Percentiles rank a stretch among this genome's conserved stretches.
phyloP scores from a whole-genome alignment of 2,888 invertebrate genomes.

The Baronia brevicornis region DNA sequence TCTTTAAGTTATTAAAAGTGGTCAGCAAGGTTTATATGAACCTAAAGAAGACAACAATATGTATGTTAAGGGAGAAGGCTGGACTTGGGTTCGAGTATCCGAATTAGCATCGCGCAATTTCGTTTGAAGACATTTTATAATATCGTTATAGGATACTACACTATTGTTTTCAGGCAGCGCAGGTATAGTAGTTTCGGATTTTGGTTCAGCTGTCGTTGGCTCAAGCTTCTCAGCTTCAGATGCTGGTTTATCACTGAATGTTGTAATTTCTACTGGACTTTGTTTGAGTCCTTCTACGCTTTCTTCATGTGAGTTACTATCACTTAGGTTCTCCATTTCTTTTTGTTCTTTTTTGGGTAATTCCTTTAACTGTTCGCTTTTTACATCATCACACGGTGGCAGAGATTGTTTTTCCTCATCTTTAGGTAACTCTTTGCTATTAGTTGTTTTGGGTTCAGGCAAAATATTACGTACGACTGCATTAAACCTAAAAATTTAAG shows the following conservation, averaged over 20 bases:
- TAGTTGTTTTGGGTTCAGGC: constrained; percentile 26
- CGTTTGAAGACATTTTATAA: constrained; percentile 51
- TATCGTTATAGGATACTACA: constrained; percentile 39
- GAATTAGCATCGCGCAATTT: constrained; percentile 30
- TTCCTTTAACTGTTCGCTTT: constrained; percentile 38
- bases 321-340: constrained; percentile 10
- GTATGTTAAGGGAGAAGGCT: constrained; percentile 50
- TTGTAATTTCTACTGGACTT: constrained; percentile 2
- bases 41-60: constrained; percentile 44
- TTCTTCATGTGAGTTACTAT: constrained; percentile 9
- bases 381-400: constrained; percentile 35
- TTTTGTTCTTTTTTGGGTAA: constrained; percentile 20
- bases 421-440: constrained; percentile 12
- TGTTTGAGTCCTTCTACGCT: constrained; percentile 12
- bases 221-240: constrained; percentile 13
- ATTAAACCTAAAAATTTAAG: constrained; percentile 25
- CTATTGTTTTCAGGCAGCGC: constrained; percentile 17
- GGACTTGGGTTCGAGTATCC: constrained; percentile 21
- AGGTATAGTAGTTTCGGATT: constrained; percentile 1
- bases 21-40: constrained; percentile 32
- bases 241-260: constrained; percentile 13
- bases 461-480: constrained; percentile 55
- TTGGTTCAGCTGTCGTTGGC: constrained; percentile 4
- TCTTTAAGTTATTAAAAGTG: background rate
- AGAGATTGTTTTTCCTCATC: constrained; percentile 16